Evolutionary conservation across 2,113 vertebrate species (phyloP), one percentile per base, ranked within the genome.

Genomic region (Kobus ellipsiprymnus): DNA sequence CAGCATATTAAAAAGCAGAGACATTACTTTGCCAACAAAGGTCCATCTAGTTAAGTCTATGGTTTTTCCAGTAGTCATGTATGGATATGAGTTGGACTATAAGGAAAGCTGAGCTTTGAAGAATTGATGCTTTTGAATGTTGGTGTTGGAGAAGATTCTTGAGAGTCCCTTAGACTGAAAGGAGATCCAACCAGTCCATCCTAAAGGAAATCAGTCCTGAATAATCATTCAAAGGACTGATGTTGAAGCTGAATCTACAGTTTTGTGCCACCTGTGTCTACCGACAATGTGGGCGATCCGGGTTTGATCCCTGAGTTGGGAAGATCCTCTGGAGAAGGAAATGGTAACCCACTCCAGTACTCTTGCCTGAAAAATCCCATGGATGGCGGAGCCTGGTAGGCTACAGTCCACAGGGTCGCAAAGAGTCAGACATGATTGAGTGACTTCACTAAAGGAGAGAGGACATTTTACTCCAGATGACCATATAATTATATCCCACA

Each of bases 241-340:
- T 36, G 17, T 21, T 23, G 17, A 36, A 71, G n/a, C 64, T 71
- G 4, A 71, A 36, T 12, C 64, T 71, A 36, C 16, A 71, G 1
- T 36, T 17, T 33, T 8, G 7, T 0, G 57, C 11, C 57, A 59
- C 4, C 11, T 59, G 57, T 3, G n/a, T 36, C 64, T 71, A 9
- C 9, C 64, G 2, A 71, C n/a, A 36, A 21, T 71, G n/a, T 36
- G 17, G 17, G 17, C 0, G 0, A 36, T 71, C 64, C 3, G 1
- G n/a, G 9, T 36, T 71, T 0, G 1, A 36, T 23, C 19, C 19
- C 19, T 71, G 19, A 9, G n/a, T 36, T 36, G 64, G 9, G 9
- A 71, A 23, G n/a, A 71, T 71, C 19, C 19, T 36, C 64, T 71
- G 64, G 17, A 71, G n/a, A 36, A 71, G 64, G 64, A 36, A 71